Conservation (phyloP, 2,113 vertebrate genomes). For the Oreochromis spilurus region DNA sequence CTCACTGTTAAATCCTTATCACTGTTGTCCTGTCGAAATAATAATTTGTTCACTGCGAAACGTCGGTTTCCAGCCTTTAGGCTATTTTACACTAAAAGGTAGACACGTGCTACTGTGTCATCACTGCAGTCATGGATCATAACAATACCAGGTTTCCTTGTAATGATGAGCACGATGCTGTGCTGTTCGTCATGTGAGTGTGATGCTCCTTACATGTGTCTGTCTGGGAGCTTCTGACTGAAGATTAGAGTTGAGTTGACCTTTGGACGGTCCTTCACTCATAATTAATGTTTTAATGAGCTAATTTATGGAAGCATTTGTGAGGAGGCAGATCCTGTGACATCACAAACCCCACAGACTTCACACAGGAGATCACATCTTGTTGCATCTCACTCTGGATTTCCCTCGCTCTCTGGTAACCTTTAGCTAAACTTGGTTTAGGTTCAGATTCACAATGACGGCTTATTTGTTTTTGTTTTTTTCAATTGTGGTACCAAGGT, state of each 20-base stretch:
- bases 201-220: not conserved
- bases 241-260: rapidly evolving
- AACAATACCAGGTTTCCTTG: not conserved
- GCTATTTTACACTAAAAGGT: not conserved
- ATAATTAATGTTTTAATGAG: not conserved
- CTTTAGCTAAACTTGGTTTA: not conserved
- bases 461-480: not conserved
- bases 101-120: not conserved
- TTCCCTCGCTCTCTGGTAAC: not conserved
- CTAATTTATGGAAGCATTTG: not conserved
- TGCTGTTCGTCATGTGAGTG: not conserved
- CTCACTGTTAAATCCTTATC: slow-evolving; percentile 30
- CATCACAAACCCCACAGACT: not conserved
- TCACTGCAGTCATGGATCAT: not conserved
- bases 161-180: not conserved
- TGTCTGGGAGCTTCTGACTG: not conserved
- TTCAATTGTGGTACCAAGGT: not conserved
- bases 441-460: not conserved
- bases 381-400: not conserved
- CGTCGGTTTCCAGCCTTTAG: not conserved
- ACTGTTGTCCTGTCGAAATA: slow-evolving; percentile 46
- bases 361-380: not conserved
- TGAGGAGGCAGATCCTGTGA: not conserved
- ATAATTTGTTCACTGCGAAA: slow-evolving; percentile 64
- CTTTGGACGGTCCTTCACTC: not conserved